Evolutionary conservation across 1,140 invertebrate species (phyloP).

Genomic region (Colletes gigas): DNA sequence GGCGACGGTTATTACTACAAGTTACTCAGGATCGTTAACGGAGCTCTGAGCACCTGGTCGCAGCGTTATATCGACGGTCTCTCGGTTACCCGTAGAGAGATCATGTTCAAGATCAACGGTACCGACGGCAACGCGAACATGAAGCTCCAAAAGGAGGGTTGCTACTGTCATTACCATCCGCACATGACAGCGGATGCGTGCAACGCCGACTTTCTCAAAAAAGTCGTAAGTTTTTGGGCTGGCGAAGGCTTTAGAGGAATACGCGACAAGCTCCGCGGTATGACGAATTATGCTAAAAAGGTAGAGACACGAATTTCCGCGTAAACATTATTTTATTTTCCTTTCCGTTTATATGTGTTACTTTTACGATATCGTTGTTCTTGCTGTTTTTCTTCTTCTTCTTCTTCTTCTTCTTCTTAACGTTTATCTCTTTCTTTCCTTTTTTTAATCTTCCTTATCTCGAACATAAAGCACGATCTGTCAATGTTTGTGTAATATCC

Average conservation of each 20-base stretch:
- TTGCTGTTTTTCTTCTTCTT: not conserved
- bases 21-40: slow-evolving; percentile 74
- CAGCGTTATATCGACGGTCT: slow-evolving; percentile 77
- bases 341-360: not conserved
- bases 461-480: not conserved
- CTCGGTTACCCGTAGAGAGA: slow-evolving; percentile 65
- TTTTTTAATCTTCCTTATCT: too few species aligned
- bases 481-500: not conserved
- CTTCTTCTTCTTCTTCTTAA: too few species aligned
- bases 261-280: slow-evolving; percentile 65
- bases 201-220: slow-evolving; percentile 80
- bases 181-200: slow-evolving; percentile 78
- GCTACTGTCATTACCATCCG: slow-evolving; percentile 80
- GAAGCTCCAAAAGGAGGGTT: slow-evolving; percentile 79
- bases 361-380: not conserved
- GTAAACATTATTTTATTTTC: slow-evolving; percentile 30
- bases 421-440: too few species aligned
- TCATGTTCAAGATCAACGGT: slow-evolving; percentile 79
- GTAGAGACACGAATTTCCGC: slow-evolving; percentile 57
- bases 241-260: slow-evolving; percentile 60
- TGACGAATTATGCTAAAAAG: slow-evolving; percentile 67
- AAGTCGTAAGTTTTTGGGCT: slow-evolving; percentile 75
- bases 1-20: slow-evolving; percentile 78
- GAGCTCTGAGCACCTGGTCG: slow-evolving; percentile 74
- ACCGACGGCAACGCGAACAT: slow-evolving; percentile 76